phyloP scores from a whole-genome alignment of 1,140 invertebrate species.

The Drosophila neocordata region DNA sequence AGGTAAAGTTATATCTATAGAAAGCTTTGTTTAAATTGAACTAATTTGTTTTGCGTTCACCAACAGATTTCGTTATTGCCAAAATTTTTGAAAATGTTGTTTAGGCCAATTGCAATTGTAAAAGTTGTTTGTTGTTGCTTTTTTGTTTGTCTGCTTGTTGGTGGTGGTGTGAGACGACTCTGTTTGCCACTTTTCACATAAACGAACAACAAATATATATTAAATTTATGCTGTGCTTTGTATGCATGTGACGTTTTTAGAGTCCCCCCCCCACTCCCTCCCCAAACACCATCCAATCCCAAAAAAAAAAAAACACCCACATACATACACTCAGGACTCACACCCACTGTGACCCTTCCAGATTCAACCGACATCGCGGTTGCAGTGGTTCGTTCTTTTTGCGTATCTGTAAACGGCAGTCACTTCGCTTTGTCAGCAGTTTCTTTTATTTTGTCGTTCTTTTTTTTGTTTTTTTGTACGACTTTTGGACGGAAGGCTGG shows the following conservation, averaged over 20 bases:
- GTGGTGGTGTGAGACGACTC: not conserved
- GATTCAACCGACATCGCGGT: conserved; percentile 17
- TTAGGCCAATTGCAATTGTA: conserved; percentile 8
- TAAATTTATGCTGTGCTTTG: conserved; percentile 53
- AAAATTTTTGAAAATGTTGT: not conserved
- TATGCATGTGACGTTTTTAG: conserved; percentile 51
- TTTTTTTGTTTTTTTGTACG: conserved; percentile 34
- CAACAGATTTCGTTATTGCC: conserved; percentile 8
- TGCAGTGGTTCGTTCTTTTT: conserved; percentile 27
- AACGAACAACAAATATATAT: conserved; percentile 22
- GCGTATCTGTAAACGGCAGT: conserved; percentile 31
- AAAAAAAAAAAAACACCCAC: not conserved
- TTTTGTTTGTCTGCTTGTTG: conserved; percentile 5
- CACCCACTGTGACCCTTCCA: not conserved
- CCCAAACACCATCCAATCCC: conserved; percentile 2
- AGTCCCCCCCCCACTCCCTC: conserved; percentile 19
- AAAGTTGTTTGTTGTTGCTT: not conserved
- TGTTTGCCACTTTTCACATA: conserved; percentile 4
- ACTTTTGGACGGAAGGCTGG: conserved; percentile 3
- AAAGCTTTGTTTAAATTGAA: too few species aligned
- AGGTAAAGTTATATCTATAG: too few species aligned
- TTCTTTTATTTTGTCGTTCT: not conserved
- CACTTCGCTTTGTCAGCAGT: conserved; percentile 49
- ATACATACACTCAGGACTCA: not conserved
- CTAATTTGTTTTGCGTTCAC: not conserved